Base-by-base conservation (phyloP, 2,797 vertebrate species). In the Glyptemys insculpta region DNA sequence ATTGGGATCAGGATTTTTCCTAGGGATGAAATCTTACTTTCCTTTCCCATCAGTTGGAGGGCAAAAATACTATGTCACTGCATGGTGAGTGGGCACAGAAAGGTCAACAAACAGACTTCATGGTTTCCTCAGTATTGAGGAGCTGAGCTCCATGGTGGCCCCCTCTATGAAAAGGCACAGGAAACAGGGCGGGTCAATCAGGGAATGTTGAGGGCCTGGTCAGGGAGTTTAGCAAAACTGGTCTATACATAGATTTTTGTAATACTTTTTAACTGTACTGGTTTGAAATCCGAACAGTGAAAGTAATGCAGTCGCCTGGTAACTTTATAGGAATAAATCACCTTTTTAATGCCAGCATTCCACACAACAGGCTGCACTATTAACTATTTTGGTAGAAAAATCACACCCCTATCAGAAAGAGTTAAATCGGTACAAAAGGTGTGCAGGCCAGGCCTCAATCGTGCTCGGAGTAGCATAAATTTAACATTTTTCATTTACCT, bases 101-200 rank as follows among this genome's bases (percentile, higher is more conserved):
- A 83, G 8, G 10, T 83, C 50, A 53, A 19, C 19, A 8, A 11
- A 59, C 18, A 2, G 27, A 25, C 37, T 56, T 15, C 37, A 3
- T 0, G 0, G 18, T 44, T 79, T 5, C 54, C 25, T 23, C 41
- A 47, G 9, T 41, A 27, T 14, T 41, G 41, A 56, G 79, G 12
- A 90, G 12, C 31, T 50, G 0, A 16, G 49, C 47, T 95, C 34
- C 3, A 3, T 19, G 18, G 1, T 2, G 56, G n/a, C 4, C 59
- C 12, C 3, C 34, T 87, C 21, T 37, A 12, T 1, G 21, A 11
- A 4, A 79, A 85, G 6, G 1, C 44, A 2, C 23, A 34, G 44
- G 31, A 10, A 41, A 85, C 6, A 86, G 76, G 12, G 54, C 0
- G 0, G 0, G 12, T 37, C 8, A 37, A 41, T 49, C 25, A 44